Base-by-base conservation (phyloP, 2,797 vertebrate species). In the Macroramphosus scolopax region DNA sequence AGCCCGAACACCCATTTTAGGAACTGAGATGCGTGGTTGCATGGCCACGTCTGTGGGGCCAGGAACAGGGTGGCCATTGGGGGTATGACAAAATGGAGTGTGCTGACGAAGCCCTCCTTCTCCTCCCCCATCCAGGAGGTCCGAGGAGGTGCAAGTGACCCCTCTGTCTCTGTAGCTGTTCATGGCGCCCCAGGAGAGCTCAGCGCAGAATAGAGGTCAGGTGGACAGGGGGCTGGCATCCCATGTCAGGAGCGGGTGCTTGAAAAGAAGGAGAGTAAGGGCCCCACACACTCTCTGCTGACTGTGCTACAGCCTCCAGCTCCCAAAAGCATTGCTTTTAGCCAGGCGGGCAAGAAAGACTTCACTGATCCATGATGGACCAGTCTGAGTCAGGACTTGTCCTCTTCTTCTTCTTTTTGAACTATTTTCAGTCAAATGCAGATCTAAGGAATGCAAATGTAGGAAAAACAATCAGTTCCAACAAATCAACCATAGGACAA, bases 1-100 rank as follows among this genome's bases (percentile, higher is more conserved):
- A 1, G 94, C 95, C 0, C 93, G 90, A 0, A 97, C 95, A 0
- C 95, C 95, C 95, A 98, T 98, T 73, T 96, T 97, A 47, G 95
- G 95, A 60, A 96, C 81, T 0, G 88, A 90, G 18, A 88, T 24
- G 1, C 93, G 93, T 0, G 90, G 68, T 2, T 67, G 79, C 11
- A 56, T n/a, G 5, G 52, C 22, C 0, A 25, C 49, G 38, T 89
- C 75, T 11, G 49, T 4, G 10, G 59, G 81, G 3, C 70, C 63
- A 1, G 47, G 52, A 32, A 85, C 62, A 0, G 75, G 42, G 63
- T 92, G 92, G 84, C 94, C 73, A 87, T 94, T 83, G 59, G 78
- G 65, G 63, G 78, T 81, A 61, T 84, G 59, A 59, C 66, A 63
- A 75, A 74, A 67, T 47, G 83, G 72, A 41, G 83, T 68, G 88